These are phyloP conservation scores for Oncorhynchus kisutch DNA, from an alignment of 2,113 vertebrate species.

Conservation along the genomic window DNA sequence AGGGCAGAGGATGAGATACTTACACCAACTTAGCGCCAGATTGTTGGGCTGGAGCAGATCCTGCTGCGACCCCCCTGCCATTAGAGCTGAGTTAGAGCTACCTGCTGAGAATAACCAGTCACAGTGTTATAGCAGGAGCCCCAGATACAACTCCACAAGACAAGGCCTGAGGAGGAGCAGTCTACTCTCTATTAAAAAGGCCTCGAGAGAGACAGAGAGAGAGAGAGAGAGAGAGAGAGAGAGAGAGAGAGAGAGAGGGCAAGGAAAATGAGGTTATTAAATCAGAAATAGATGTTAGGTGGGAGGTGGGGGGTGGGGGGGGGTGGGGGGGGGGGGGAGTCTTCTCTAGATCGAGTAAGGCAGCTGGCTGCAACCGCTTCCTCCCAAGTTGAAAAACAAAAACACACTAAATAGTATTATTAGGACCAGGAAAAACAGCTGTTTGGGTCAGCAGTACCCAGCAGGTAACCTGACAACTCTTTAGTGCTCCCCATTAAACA, in stretches of 20 bases:
- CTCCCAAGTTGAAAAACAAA: too few relatives aligned
- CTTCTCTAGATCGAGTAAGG: background rate
- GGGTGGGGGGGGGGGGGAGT: fast-evolving
- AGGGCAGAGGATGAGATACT: constrained; percentile 70
- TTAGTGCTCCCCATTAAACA: background rate
- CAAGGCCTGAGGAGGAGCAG: constrained; percentile 49
- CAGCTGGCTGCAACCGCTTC: too few relatives aligned
- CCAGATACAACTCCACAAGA: constrained; percentile 41
- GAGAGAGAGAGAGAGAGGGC: background rate
- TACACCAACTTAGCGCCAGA: constrained; percentile 83
- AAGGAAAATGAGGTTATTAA: background rate
- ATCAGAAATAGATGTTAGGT: background rate
- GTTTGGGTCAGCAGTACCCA: too few relatives aligned
- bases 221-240: too few relatives aligned
- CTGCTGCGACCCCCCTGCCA: constrained; percentile 82
- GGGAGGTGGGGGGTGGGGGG: background rate
- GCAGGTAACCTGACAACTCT: too few relatives aligned
- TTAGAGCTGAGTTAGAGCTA: constrained; percentile 68
- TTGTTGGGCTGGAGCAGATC: constrained; percentile 83
- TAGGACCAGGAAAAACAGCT: too few relatives aligned
- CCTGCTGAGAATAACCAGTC: constrained; percentile 80
- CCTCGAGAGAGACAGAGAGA: constrained; percentile 19
- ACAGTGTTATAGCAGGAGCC: constrained; percentile 73
- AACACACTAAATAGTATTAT: too few relatives aligned
- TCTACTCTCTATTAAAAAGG: constrained; percentile 58